Evolutionary conservation across 2,888 invertebrate genomes (phyloP).

Genomic region (Petrolisthes cinctipes): DNA sequence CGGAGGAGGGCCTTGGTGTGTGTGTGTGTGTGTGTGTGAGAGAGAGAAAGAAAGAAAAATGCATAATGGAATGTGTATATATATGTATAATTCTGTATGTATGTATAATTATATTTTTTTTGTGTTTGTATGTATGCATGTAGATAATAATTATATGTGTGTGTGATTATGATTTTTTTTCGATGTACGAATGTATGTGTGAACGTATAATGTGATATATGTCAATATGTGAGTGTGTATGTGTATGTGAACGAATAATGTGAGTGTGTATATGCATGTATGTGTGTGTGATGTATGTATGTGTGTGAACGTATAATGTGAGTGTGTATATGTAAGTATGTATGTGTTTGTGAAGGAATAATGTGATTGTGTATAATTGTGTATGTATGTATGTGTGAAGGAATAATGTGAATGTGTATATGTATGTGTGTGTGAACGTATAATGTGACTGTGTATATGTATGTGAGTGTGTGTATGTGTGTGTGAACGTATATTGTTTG

Average conservation of each 20-base stretch:
- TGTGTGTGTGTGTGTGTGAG: background rate
- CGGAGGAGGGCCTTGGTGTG: background rate
- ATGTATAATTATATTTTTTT: background rate
- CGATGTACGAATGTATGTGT: background rate
- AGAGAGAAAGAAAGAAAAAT: conserved; percentile 1
- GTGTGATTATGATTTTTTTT: background rate
- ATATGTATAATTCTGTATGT: background rate
- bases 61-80: background rate
- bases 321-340: background rate
- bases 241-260: too few species aligned
- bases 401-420: background rate
- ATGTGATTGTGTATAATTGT: background rate
- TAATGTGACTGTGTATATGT: background rate
- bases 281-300: background rate
- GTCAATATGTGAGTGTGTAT: background rate
- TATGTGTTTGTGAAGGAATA: background rate
- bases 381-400: background rate
- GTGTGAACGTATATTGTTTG: background rate
- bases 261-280: background rate
- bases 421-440: background rate
- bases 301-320: background rate
- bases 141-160: background rate
- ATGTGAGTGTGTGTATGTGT: background rate
- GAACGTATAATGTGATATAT: background rate
- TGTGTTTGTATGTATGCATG: background rate